Evolutionary conservation across 2,888 invertebrate genomes (phyloP), one percentile per base, ranked within the genome.

Genomic region (Pheosia gnoma): DNA sequence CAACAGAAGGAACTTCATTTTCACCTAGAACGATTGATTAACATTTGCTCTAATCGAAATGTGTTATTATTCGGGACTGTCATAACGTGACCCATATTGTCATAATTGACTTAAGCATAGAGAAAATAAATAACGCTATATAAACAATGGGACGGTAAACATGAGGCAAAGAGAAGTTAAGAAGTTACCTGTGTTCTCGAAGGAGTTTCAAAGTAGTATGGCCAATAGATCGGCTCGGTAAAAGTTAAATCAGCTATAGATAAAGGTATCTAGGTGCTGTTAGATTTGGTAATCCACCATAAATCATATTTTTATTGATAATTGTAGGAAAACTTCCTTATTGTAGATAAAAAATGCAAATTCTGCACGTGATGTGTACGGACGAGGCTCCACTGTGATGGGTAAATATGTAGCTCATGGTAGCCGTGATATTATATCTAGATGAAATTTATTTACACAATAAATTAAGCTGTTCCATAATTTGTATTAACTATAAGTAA

Each of bases 1-100:
- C 59, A 91, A 65, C 57, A 89, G 60, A 38, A 89, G 71, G 41
- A 86, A 64, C 76, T 89, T 89, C 92, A 91, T 91, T 62, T 74
- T 61, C 52, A 74, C 66, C 86, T 88, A 69, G 49, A 84, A 80
- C 37, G 62, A 41, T 11, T 39, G 3, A 57, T 7, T 25, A 60
- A 59, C 59, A 59, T 56, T 57, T 36, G 7, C 1, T 52, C 60
- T 45, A 60, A 5, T 9, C 49, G 6, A 9, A 53, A 55, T 6
- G 10, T 47, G 6, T 25, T 25, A 25, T 25, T 25, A 47, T 47
- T 47, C n/a, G 47, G 47, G 45, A 8, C 4, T 11, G 45, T 25
- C 25, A 25, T 25, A 25, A 25, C 25, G 2, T 25, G 25, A 25
- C 25, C 25, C 25, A 25, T 25, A 25, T 25, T 25, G 25, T 25